Conservation (phyloP, 2,888 invertebrate genomes). For the Pardosa pseudoannulata region DNA sequence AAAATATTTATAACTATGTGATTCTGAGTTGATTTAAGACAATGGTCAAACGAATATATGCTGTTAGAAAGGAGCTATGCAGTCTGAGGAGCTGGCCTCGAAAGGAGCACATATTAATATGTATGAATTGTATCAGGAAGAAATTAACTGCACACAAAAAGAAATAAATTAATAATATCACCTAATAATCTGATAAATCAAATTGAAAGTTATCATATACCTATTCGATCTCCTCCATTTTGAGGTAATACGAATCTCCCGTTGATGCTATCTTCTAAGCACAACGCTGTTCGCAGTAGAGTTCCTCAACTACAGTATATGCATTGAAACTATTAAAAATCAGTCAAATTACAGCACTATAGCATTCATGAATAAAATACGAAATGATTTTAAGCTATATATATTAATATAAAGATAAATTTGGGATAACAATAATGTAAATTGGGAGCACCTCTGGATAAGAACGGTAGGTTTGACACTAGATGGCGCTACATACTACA, state of each 20-base stretch:
- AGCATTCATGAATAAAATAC: not conserved
- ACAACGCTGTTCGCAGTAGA: not conserved
- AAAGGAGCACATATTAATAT: not conserved
- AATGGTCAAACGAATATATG: no score
- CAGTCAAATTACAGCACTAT: not conserved
- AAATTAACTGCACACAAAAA: not conserved
- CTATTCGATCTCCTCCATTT: not conserved
- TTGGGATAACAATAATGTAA: not conserved
- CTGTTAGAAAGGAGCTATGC: not conserved
- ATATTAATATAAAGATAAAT: not conserved
- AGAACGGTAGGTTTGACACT: not conserved
- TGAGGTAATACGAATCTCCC: not conserved
- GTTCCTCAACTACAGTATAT: not conserved
- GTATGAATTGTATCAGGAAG: not conserved
- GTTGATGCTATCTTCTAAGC: not conserved
- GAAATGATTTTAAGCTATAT: not conserved
- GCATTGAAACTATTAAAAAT: not conserved
- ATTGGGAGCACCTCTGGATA: not conserved
- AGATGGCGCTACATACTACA: conserved; percentile 1
- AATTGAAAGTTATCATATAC: not conserved
- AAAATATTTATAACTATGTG: no score
- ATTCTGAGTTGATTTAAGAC: no score
- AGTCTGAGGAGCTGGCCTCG: not conserved
- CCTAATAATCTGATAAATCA: no score
- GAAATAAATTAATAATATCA: not conserved